Base-by-base conservation (phyloP, 92 coral and sea anemone genomes). In the Epizoanthus scotinus region DNA sequence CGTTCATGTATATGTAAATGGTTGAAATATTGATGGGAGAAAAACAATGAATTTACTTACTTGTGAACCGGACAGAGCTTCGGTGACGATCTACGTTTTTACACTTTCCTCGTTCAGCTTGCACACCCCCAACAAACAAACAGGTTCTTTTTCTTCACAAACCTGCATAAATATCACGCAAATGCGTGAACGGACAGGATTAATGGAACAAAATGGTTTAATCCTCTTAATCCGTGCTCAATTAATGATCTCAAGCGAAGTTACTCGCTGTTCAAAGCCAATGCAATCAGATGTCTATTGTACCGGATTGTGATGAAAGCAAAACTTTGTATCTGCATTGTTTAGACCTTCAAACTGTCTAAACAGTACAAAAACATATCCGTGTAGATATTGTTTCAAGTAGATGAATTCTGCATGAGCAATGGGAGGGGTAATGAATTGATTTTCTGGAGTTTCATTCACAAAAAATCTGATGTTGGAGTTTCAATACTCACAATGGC, bases 231-330 rank as follows among this genome's bases (percentile, higher is more conserved):
- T 63, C 68, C 44, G 31, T 15, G 70, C 24, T 3, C 15, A 57
- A 19, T 57, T 19, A 57, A 57, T 57, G 25, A 19, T 29, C 36
- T 64, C 70, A 31, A 64, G 70, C 70, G 70, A 64, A 47, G 52
- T 47, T 47, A 12, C 52, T 15, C 19, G 29, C 0, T 6, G 8
- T 64, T 64, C 31, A 15, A 29, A 64, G 47, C 17, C 18, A 64
- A 29, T 38, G 17, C n/a, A 27, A 27, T 64, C 29, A 64, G 24
- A 19, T 64, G 38, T 63, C 67, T 27, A 34, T 63, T 25, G 27
- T 63, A 18, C 67, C 7, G 42, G 70, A 64, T 64, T 64, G 47
- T 64, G 42, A 64, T 64, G 18, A 64, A 64, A 64, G 70, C 19
- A 29, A 64, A 20, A 31, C 47, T 44, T 28, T 64, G 28, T 64